Evolutionary conservation across 2,888 invertebrate genomes (phyloP).

Genomic region (Coleophora flavipennella): DNA sequence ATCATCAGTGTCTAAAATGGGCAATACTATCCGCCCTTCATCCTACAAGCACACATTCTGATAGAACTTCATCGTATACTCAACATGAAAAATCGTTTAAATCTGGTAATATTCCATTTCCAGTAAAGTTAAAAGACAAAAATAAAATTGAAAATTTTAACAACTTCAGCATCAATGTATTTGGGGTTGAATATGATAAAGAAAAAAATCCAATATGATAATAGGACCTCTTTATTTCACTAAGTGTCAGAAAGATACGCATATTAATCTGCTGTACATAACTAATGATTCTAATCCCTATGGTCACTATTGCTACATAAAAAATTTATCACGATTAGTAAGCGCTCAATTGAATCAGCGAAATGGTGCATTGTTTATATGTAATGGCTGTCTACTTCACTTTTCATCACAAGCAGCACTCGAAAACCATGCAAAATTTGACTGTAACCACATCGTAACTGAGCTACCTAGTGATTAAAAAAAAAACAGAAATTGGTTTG

Average conservation of each 20-base stretch:
- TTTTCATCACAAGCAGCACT: not conserved
- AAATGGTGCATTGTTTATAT: conserved; percentile 9
- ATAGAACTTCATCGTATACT: conserved; percentile 1
- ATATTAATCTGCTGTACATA: conserved; percentile 20
- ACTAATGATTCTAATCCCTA: conserved; percentile 10
- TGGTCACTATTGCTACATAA: conserved; percentile 20
- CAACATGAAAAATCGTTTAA: conserved; percentile 6
- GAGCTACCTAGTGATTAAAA: conserved; percentile 11
- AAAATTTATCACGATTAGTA: conserved; percentile 19
- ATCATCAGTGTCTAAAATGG: conserved; percentile 20
- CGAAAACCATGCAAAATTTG: conserved; percentile 8
- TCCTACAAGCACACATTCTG: conserved; percentile 13
- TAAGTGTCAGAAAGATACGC: conserved; percentile 11
- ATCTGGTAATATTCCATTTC: conserved; percentile 18
- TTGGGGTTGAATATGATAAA: conserved; percentile 18
- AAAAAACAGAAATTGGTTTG: conserved; percentile 14
- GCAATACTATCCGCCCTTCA: conserved; percentile 20
- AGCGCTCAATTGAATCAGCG: conserved; percentile 10
- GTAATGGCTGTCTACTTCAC: conserved; percentile 14
- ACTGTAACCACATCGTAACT: conserved; percentile 13
- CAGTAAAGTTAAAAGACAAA: conserved; percentile 19
- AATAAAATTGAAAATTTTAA: conserved; percentile 19
- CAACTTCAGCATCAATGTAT: conserved; percentile 22
- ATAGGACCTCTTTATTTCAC: conserved; percentile 19
- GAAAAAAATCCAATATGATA: conserved; percentile 10